phyloP scores from a whole-genome alignment of 2,888 invertebrate species.

The Yponomeuta sedellus region DNA sequence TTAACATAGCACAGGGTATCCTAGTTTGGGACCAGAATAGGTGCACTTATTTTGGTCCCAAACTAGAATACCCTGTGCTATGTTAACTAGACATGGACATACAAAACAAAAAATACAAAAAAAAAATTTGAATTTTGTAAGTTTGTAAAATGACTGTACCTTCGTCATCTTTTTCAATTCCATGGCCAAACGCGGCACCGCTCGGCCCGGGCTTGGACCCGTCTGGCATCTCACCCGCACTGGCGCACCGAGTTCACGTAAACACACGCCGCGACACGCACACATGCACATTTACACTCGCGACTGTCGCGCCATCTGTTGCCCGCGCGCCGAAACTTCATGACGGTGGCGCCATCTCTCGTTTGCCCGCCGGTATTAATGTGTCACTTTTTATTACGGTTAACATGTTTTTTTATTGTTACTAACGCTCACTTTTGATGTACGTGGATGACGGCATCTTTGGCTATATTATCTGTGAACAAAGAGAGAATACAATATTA shows the following conservation, averaged over 20 bases:
- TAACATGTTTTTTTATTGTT: not conserved
- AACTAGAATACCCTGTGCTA: too few species aligned
- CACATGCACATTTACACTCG: slow-evolving; percentile 7
- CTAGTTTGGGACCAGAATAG: too few species aligned
- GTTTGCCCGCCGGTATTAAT: not conserved
- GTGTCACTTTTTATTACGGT: not conserved
- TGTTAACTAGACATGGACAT: too few species aligned
- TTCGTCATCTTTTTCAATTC: slow-evolving; percentile 48
- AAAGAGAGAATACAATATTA: not conserved
- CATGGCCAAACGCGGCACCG: slow-evolving; percentile 54
- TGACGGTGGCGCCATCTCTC: slow-evolving; percentile 11
- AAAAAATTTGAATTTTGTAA: too few species aligned
- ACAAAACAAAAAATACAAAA: too few species aligned
- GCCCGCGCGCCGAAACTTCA: not conserved
- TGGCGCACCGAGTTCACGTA: slow-evolving; percentile 7
- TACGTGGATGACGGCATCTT: not conserved
- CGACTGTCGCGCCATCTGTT: slow-evolving; percentile 4
- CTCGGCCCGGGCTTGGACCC: slow-evolving; percentile 59
- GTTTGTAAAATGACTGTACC: slow-evolving; percentile 30
- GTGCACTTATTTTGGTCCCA: too few species aligned
- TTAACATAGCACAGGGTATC: too few species aligned
- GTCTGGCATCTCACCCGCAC: slow-evolving; percentile 63
- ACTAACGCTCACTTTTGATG: not conserved
- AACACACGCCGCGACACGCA: not conserved
- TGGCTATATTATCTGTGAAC: slow-evolving; percentile 5